Evolutionary conservation across 2,888 invertebrate genomes (phyloP).

Genomic region (Trichacis sp.): DNA sequence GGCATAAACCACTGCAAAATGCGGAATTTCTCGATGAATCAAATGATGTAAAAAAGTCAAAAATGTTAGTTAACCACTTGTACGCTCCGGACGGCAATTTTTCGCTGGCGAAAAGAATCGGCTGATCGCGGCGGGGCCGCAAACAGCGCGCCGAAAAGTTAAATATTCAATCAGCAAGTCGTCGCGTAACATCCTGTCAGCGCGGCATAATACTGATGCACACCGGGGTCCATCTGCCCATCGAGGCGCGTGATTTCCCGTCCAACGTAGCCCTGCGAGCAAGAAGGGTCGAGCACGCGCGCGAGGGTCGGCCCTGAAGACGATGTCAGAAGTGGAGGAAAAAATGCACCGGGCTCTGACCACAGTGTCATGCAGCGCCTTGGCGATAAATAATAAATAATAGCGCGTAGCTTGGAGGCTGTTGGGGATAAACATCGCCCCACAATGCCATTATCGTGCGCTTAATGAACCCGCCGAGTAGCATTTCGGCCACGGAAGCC

Average conservation of each 20-base stretch:
- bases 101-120: not conserved
- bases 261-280: conserved; percentile 15
- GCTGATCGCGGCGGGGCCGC: not conserved
- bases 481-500: conserved; percentile 53
- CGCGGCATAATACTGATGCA: conserved; percentile 21
- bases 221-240: conserved; percentile 22
- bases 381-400: conserved; percentile 47
- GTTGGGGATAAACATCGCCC: conserved; percentile 24
- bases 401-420: conserved; percentile 41
- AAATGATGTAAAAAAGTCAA: not conserved
- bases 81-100: no score
- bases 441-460: conserved; percentile 50
- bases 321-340: conserved; percentile 30
- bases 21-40: no score
- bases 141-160: not conserved
- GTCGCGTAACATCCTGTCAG: conserved; percentile 3
- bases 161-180: not conserved
- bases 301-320: conserved; percentile 24
- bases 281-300: conserved; percentile 39
- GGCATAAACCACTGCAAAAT: no score
- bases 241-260: conserved; percentile 15
- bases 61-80: no score
- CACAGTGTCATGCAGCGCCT: conserved; percentile 12
- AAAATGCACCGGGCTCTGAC: conserved; percentile 1
- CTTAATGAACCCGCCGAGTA: conserved; percentile 59